Base-by-base conservation (phyloP, 2,888 invertebrate genomes). In the Clitarchus hookeri region DNA sequence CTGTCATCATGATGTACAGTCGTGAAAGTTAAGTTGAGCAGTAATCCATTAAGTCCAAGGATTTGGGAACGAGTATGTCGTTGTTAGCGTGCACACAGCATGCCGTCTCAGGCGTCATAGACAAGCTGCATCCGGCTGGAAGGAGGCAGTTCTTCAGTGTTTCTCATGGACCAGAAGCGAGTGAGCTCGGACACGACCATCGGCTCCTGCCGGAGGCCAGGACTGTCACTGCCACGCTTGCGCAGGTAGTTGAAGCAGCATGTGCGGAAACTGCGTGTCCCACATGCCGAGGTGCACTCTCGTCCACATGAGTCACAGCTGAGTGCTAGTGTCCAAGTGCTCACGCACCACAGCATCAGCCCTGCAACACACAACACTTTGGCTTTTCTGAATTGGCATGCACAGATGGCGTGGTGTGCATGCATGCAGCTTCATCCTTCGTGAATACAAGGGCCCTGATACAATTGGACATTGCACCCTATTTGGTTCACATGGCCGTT, bases 171-270 rank as follows among this genome's bases (percentile, higher is more conserved):
- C 84, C 84, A 84, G 82, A 82, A 77, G 54, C 86, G 80, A 23
- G 84, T 84, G 6, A 84, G 84, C 77, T 87, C 87, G 8, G 86
- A 86, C n/a, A 86, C 83, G 36, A 87, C 85, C 26, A 86, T 53
- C 27, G 86, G 86, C 82, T 87, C 86, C 26, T 86, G 84, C 16
- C 87, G 84, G 12, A 87, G 85, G 6, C 87, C 86, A 3, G 86
- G 87, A 27, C 84, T 83, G 80, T 86, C 87, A 26, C 83, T 79
- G 54, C 87, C 86, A 84, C 91, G 89, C 91, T 94, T 94, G 88
- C 93, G 93, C 89, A 95, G 91, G 89, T 95, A 95, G 91, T 95
- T 95, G 92, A 95, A 95, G 90, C 96, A 95, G 90, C 95, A 95
- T 0, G 95, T 94, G 6, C 95, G 92, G 91, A 95, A 95, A 89